phyloP scores from a whole-genome alignment of 2,797 vertebrate genomes.

The Distichodus sexfasciatus region DNA sequence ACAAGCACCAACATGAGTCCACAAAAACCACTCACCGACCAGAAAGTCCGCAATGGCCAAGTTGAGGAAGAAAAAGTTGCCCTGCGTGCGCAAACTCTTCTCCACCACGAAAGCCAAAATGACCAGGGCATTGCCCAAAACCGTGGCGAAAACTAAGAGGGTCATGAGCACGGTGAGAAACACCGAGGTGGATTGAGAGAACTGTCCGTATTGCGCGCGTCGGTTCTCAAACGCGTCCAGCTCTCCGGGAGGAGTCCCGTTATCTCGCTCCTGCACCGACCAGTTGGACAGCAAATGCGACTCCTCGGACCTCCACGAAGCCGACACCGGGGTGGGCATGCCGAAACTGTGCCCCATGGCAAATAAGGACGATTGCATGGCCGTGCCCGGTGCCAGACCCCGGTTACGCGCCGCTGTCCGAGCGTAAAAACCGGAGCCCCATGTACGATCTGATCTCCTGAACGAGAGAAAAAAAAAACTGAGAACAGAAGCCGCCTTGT shows the following conservation, averaged over 20 bases:
- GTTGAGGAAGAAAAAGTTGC: constrained; percentile 79
- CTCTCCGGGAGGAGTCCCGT: constrained; percentile 34
- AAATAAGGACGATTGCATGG: constrained; percentile 50
- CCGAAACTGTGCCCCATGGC: constrained; percentile 35
- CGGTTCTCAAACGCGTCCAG: constrained; percentile 44
- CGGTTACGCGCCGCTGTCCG: neutral
- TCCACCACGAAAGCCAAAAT: constrained; percentile 72
- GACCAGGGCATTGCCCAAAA: constrained; percentile 73
- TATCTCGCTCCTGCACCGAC: constrained; percentile 42
- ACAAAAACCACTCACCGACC: constrained; percentile 60
- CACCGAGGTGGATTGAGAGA: constrained; percentile 58
- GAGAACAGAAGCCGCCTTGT: too few relatives aligned
- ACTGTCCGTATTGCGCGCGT: constrained; percentile 56
- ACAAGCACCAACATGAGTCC: too few relatives aligned
- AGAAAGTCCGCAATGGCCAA: constrained; percentile 74
- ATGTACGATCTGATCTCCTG: too few relatives aligned
- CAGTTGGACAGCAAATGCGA: constrained; percentile 46
- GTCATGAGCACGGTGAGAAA: constrained; percentile 70
- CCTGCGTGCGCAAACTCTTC: constrained; percentile 69
- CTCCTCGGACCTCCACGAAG: constrained; percentile 40
- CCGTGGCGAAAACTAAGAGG: constrained; percentile 69
- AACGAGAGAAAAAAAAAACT: too few relatives aligned
- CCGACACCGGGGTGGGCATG: constrained; percentile 42
- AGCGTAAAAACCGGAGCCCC: neutral
- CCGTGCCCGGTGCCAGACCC: neutral